phyloP scores from a whole-genome alignment of 2,888 invertebrate genomes.

The Athalia circularis region DNA sequence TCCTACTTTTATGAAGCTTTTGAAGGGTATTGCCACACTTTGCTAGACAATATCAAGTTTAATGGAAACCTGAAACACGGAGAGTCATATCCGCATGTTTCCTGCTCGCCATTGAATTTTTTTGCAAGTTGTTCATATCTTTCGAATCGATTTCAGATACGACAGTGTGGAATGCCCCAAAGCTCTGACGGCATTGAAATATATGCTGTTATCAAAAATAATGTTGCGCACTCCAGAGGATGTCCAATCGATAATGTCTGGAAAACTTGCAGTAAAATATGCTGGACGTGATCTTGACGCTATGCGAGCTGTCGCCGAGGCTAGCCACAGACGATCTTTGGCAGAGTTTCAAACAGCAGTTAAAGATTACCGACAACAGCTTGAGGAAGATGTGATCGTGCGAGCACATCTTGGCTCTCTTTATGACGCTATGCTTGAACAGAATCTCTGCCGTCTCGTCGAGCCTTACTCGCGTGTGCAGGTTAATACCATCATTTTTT shows the following conservation, averaged over 20 bases:
- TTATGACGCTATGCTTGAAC: constrained; percentile 99
- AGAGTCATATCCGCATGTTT: background rate
- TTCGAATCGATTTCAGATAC: constrained; percentile 59
- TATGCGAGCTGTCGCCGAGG: constrained; percentile 97
- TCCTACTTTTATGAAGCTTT: constrained; percentile 99
- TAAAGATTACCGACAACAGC: constrained; percentile 89
- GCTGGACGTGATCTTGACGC: constrained; percentile 97
- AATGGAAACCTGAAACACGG: background rate
- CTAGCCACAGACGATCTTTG: constrained; percentile 96
- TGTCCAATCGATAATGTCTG: constrained; percentile 95
- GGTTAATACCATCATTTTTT: constrained; percentile 66
- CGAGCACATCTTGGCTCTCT: constrained; percentile 96
- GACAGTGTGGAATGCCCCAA: constrained; percentile 95
- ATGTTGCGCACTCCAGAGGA: constrained; percentile 98
- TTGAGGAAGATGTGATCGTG: constrained; percentile 97
- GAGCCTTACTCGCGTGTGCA: constrained; percentile 99
- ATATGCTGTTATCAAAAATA: constrained; percentile 99
- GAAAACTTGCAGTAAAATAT: constrained; percentile 97
- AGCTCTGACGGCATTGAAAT: constrained; percentile 97
- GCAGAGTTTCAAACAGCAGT: constrained; percentile 96
- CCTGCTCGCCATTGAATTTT: background rate
- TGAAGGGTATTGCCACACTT: constrained; percentile 85
- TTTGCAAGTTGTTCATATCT: constrained; percentile 14
- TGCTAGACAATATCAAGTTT: background rate
- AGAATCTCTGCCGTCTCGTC: constrained; percentile 98